These are phyloP conservation scores for Whitmania pigra DNA, from an alignment of 1,140 invertebrate species.

Conservation along the genomic window DNA sequence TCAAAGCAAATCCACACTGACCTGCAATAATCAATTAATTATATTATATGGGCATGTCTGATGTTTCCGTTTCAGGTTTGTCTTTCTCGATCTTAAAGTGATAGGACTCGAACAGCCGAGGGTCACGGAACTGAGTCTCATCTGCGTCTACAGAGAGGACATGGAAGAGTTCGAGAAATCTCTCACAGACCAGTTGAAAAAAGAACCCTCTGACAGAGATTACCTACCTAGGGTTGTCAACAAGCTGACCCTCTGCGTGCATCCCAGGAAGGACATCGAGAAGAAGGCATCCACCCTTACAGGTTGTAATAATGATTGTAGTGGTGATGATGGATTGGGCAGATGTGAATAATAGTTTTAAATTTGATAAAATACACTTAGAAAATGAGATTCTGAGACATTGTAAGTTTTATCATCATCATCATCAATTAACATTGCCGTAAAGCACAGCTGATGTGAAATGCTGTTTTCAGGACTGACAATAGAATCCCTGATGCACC, in stretches of 20 bases:
- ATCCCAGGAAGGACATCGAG: constrained; percentile 20
- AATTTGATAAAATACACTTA: too few relatives aligned
- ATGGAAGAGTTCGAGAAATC: background rate
- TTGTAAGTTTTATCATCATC: background rate
- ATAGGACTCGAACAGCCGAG: constrained; percentile 19
- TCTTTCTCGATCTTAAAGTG: constrained; percentile 23
- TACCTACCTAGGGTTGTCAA: constrained; percentile 22
- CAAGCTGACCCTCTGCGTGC: constrained; percentile 23
- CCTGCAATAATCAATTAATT: too few relatives aligned
- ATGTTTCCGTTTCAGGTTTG: constrained; percentile 7
- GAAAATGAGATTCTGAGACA: too few relatives aligned
- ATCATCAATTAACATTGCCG: background rate
- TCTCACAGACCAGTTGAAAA: background rate
- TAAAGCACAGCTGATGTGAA: too few relatives aligned
- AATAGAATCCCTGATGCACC: constrained; percentile 51
- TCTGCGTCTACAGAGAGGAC: constrained; percentile 16
- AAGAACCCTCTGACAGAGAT: background rate
- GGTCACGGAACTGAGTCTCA: constrained; percentile 22
- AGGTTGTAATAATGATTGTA: too few relatives aligned
- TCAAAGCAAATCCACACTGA: too few relatives aligned
- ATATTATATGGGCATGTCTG: too few relatives aligned
- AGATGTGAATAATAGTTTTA: too few relatives aligned
- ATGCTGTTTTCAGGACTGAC: constrained; percentile 48
- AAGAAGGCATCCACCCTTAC: constrained; percentile 20
- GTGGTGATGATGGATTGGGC: too few relatives aligned